Conservation (phyloP, 2,888 invertebrate genomes). For the Nowickia ferox region DNA sequence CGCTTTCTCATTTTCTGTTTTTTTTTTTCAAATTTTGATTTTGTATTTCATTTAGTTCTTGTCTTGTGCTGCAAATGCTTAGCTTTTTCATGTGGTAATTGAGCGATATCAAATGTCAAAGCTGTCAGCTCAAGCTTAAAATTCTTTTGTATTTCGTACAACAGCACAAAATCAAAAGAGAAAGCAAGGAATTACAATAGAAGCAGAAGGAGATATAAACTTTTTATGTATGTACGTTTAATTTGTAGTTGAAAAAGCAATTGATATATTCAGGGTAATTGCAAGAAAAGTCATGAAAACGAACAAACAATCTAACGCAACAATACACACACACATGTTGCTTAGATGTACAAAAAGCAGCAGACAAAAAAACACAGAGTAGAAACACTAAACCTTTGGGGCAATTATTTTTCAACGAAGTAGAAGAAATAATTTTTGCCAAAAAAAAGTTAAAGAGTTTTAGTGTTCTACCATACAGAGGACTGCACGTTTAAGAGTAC, state of each 20-base stretch:
- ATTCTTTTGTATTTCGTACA: slow-evolving; percentile 55
- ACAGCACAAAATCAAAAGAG: slow-evolving; percentile 4
- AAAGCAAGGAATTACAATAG: slow-evolving; percentile 1
- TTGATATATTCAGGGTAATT: slow-evolving; percentile 64
- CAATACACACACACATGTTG: slow-evolving; percentile 16
- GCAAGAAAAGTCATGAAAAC: slow-evolving; percentile 52
- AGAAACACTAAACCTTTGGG: slow-evolving; percentile 44
- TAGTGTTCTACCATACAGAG: slow-evolving; percentile 4
- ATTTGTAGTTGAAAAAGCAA: slow-evolving; percentile 61
- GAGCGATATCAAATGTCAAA: slow-evolving; percentile 70
- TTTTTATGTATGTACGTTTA: slow-evolving; percentile 36
- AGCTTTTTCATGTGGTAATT: slow-evolving; percentile 68
- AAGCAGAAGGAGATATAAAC: slow-evolving; percentile 8
- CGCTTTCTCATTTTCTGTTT: slow-evolving; percentile 25
- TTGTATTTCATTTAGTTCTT: slow-evolving; percentile 16
- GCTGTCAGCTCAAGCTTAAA: slow-evolving; percentile 64
- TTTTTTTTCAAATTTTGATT: slow-evolving; percentile 5
- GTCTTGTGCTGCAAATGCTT: slow-evolving; percentile 46
- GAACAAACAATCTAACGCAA: slow-evolving; percentile 15
- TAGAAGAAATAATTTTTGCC: slow-evolving; percentile 40
- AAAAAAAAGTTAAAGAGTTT: slow-evolving; percentile 36
- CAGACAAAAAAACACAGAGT: background rate
- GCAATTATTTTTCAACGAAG: slow-evolving; percentile 51
- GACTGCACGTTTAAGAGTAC: background rate
- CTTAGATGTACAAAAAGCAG: background rate